Percentiles rank a stretch among this genome's conserved stretches.
These are phyloP conservation scores for Gortyna flavago DNA, from an alignment of 2,888 invertebrate species.

Conservation along the genomic window DNA sequence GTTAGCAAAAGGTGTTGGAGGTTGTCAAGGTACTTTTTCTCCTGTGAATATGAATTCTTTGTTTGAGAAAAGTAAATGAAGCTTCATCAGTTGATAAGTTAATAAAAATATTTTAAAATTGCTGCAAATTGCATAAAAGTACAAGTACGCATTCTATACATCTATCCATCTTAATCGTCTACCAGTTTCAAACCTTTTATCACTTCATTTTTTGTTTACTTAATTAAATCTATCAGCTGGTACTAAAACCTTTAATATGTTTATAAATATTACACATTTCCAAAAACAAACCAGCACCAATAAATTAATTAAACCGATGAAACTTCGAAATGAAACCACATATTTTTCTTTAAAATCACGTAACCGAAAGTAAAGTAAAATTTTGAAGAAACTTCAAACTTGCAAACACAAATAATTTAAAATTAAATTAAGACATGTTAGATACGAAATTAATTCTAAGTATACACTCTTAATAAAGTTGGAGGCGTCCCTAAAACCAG, in stretches of 20 bases:
- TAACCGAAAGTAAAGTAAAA: slow-evolving; percentile 1
- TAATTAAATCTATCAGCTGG: not conserved
- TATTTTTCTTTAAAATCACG: slow-evolving; percentile 54
- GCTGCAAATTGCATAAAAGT: not conserved
- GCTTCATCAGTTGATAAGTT: too few species aligned
- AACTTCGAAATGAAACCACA: slow-evolving; percentile 37
- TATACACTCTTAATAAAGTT: slow-evolving; percentile 53
- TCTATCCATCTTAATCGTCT: too few species aligned
- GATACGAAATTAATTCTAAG: slow-evolving; percentile 53
- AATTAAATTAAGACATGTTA: slow-evolving; percentile 62
- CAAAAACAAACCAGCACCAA: not conserved
- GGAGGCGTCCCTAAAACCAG: slow-evolving; percentile 57
- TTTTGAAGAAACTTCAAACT: slow-evolving; percentile 33
- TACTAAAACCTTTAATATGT: not conserved
- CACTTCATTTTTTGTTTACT: not conserved
- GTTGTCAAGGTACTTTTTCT: slow-evolving; percentile 20
- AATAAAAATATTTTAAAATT: not conserved
- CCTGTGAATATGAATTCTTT: not conserved
- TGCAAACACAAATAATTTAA: slow-evolving; percentile 57
- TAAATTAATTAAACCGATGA: slow-evolving; percentile 18
- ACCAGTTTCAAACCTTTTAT: too few species aligned
- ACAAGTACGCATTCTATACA: too few species aligned
- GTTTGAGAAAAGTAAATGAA: not conserved
- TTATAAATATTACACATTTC: not conserved
- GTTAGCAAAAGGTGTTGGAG: not conserved